phyloP scores from a whole-genome alignment of 2,888 invertebrate genomes.

The Helleia helle region DNA sequence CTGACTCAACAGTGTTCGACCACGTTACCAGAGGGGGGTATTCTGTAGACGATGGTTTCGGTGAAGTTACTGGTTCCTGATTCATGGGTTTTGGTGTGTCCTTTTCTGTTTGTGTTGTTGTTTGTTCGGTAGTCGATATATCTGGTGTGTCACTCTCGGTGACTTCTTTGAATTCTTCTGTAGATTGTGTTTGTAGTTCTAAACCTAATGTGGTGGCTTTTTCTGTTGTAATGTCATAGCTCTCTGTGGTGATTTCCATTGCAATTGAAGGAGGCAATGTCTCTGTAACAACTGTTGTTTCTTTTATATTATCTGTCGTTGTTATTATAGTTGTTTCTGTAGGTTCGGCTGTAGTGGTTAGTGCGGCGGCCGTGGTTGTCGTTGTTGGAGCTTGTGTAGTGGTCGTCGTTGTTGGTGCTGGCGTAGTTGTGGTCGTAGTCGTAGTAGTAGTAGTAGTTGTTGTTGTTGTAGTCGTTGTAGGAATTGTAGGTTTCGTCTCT shows the following conservation, averaged over 20 bases:
- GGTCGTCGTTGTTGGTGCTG: constrained; percentile 29
- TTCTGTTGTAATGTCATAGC: constrained; percentile 13
- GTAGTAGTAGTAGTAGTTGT: constrained; percentile 23
- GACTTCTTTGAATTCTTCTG: constrained; percentile 13
- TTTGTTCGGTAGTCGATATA: constrained; percentile 33
- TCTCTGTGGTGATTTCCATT: constrained; percentile 18
- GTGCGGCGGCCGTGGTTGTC: constrained; percentile 28
- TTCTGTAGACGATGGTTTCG: constrained; percentile 34
- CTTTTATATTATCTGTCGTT: constrained; percentile 16
- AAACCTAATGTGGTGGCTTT: constrained; percentile 19
- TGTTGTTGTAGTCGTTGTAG: constrained; percentile 26
- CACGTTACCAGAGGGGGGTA: constrained; percentile 66
- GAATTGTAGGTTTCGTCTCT: constrained; percentile 29
- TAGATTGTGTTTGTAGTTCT: background rate
- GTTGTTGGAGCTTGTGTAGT: constrained; percentile 28
- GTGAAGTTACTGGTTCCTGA: constrained; percentile 24
- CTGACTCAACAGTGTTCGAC: constrained; percentile 54
- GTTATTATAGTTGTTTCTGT: constrained; percentile 22
- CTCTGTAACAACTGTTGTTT: constrained; percentile 17
- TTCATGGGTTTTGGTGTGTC: constrained; percentile 19
- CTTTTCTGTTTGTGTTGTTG: constrained; percentile 31
- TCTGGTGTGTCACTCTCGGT: constrained; percentile 27
- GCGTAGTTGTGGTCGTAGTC: constrained; percentile 29
- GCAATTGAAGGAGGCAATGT: background rate
- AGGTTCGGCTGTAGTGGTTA: constrained; percentile 23